Conservation (phyloP, 2,113 vertebrate genomes). For the Odobenus rosmarus region DNA sequence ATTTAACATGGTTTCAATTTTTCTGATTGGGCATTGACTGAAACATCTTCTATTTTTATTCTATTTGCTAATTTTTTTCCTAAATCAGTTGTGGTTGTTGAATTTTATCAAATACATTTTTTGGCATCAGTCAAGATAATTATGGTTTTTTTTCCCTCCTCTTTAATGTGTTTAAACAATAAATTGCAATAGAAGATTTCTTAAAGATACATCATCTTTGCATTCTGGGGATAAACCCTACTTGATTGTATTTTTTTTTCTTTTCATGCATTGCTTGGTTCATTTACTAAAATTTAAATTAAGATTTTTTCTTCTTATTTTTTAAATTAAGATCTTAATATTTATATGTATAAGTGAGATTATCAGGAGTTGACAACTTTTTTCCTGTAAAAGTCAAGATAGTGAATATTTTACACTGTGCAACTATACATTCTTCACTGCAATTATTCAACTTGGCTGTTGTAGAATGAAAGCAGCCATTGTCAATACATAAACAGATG, state of each 20-base stretch:
- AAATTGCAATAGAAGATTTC: neutral
- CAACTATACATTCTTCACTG: neutral
- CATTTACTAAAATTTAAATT: neutral
- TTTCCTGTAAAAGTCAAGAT: neutral
- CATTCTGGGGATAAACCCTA: neutral
- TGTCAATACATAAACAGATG: neutral
- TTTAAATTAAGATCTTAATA: neutral
- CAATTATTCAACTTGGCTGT: neutral
- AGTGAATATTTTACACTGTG: neutral
- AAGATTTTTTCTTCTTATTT: neutral
- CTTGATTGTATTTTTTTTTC: neutral
- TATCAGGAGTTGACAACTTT: neutral
- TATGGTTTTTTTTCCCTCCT: neutral
- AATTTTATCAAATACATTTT: slow-evolving; percentile 1
- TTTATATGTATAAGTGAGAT: neutral
- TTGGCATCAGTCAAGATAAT: neutral
- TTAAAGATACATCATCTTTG: neutral
- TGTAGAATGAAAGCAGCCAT: neutral
- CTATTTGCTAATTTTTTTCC: neutral
- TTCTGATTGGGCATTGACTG: neutral
- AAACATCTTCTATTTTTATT: neutral
- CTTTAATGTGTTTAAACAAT: neutral
- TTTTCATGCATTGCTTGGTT: neutral
- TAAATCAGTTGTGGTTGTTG: neutral
- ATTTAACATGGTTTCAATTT: neutral